Evolutionary conservation across 2,888 invertebrate genomes (phyloP), one percentile per base, ranked within the genome.

Genomic region (Catocala nupta): DNA sequence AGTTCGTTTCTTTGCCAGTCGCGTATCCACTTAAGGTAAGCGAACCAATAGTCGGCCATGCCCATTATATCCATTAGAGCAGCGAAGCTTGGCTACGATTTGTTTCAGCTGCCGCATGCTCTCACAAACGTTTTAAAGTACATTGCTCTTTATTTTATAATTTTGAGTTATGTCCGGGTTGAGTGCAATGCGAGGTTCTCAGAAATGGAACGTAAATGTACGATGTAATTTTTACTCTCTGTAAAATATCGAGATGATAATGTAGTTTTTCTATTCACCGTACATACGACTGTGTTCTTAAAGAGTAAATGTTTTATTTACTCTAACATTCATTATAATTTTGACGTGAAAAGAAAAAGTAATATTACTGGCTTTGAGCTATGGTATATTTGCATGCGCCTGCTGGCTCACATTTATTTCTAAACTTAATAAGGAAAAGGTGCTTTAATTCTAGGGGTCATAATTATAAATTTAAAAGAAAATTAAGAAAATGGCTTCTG

Each of bases 141-240:
- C 83, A 85, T 85, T 89, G 83, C 80, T 85, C 87, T 87, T 84
- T 85, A 88, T 88, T 86, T 84, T 81, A 87, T 86, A 87, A 85
- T 85, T 86, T 83, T 85, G 81, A 86, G 81, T 84, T 83, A 86
- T 82, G 71, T 77, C 72, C 69, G 67, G 67, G 70, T 66, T 72
- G 73, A 67, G 74, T 77, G 80, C 77, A 77, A 54, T 68, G 62
- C 57, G 55, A 66, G 65, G 71, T 73, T 67, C 49, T 13, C 55
- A 70, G 71, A 56, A 75, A 73, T 52, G 49, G 48, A 59, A 71
- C 70, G 59, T 65, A 64, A 59, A 73, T 71, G 59, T 63, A 62
- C 69, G 64, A 73, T 63, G 67, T 75, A 76, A 73, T 59, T 66
- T 67, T 65, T 54, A 51, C 55, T 60, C 45, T 36, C 25, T 42